Evolutionary conservation across 2,888 invertebrate genomes (phyloP).

Genomic region (Caenorhabditis panamensis): DNA sequence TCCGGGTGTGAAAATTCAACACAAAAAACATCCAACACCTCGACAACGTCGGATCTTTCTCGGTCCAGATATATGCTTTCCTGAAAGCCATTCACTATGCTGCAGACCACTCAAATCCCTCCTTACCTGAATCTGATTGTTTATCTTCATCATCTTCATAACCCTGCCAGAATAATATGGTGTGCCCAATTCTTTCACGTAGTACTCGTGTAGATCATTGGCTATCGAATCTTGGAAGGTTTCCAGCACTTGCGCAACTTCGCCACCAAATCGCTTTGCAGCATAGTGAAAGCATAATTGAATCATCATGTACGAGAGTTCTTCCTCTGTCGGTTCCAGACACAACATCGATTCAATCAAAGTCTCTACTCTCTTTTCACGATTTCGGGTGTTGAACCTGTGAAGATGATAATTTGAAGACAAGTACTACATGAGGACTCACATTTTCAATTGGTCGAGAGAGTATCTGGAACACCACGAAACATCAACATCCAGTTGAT

Average conservation of each 20-base stretch:
- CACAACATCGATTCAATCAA: constrained; percentile 18
- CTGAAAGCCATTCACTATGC: too few species aligned
- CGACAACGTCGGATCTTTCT: too few species aligned
- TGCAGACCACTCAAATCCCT: too few species aligned
- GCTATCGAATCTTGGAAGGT: constrained; percentile 40
- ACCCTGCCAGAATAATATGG: constrained; percentile 60
- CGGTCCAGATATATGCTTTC: too few species aligned
- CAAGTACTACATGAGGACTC: too few species aligned
- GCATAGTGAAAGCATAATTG: constrained; percentile 53
- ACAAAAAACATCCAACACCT: too few species aligned
- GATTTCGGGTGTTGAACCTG: constrained; percentile 3
- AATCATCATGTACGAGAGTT: constrained; percentile 58
- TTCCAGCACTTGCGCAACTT: constrained; percentile 26
- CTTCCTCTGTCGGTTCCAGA: constrained; percentile 42
- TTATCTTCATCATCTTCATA: constrained; percentile 57
- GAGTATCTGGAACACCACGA: constrained; percentile 1
- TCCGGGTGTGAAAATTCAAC: too few species aligned
- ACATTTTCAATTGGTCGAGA: not conserved
- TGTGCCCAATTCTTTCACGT: constrained; percentile 43
- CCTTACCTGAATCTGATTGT: constrained; percentile 59
- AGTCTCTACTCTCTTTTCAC: not conserved
- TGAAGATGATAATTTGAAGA: too few species aligned
- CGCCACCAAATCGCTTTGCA: constrained; percentile 37
- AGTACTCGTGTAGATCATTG: constrained; percentile 60
- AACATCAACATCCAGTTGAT: not conserved